Base-by-base conservation (phyloP, 2,113 vertebrate genomes). In the Aegotheles bennettii region DNA sequence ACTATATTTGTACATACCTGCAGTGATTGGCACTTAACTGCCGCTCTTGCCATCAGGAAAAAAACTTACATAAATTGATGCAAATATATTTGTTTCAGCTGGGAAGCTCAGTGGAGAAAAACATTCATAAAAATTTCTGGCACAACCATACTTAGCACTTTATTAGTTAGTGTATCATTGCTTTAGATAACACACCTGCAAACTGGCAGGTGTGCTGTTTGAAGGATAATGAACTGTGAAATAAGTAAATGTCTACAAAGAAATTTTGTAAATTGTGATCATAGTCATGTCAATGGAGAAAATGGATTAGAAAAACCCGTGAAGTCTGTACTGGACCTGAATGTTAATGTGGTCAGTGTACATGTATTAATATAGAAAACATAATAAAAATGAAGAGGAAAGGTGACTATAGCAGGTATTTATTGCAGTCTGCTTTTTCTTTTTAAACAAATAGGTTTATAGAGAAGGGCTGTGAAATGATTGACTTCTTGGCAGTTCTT, bases 211-310 rank as follows among this genome's bases (percentile, higher is more conserved):
- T 97, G 91, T 96, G 95, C 90, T 31, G 31, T 87, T 95, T 95
- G 94, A 81, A 74, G 78, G 78, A 71, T 97, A 97, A 97, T 91
- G 84, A 97, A 92, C 94, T 97, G 96, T 96, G 91, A 97, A 97
- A 95, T 93, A 96, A 91, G 86, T 95, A 96, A 95, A 94, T 91
- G 92, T 96, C 96, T 96, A 75, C 94, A 94, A 95, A 95, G 90
- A 91, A 94, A 91, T 97, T 95, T 89, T 97, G 89, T 95, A 90
- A 95, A 96, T 97, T 94, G 82, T 91, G 88, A 96, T 50, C 31
- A 16, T 16, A 68, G 67, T 87, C 89, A 87, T 96, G 83, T 96
- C 96, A 97, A 38, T 94, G 91, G 75, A 89, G 87, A 95, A 97
- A 97, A 96, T 92, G 96, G 87, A 93, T 97, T 94, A 96, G 89